phyloP scores from a whole-genome alignment of 2,797 vertebrate species.

The Acanthurus lineatus region DNA sequence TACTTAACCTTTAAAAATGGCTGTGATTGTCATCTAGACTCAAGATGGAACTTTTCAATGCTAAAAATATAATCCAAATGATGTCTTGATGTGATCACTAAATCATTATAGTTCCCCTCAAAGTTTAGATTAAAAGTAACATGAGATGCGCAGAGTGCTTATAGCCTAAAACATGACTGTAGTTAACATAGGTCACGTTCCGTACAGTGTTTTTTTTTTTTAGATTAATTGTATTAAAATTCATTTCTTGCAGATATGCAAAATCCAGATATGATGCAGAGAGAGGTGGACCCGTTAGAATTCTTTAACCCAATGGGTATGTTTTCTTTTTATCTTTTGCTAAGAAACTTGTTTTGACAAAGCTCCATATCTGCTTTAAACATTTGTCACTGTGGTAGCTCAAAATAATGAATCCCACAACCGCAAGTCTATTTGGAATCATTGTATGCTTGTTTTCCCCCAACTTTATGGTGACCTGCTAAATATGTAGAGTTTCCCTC shows the following conservation, averaged over 20 bases:
- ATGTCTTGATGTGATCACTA: neutral
- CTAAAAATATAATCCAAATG: neutral
- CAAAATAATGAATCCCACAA: neutral
- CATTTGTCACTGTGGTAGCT: neutral
- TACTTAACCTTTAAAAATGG: neutral
- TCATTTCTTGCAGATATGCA: slow-evolving; percentile 45
- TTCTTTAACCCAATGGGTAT: slow-evolving; percentile 23
- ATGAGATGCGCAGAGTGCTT: neutral
- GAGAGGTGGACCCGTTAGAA: slow-evolving; percentile 13
- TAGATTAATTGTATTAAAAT: neutral
- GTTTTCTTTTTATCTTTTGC: neutral
- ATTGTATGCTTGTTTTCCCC: neutral
- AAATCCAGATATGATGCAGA: slow-evolving; percentile 38
- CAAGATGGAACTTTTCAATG: neutral
- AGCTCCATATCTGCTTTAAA: neutral
- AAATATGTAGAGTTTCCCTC: neutral
- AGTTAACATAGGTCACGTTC: neutral
- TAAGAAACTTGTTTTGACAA: neutral
- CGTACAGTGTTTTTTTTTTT: neutral
- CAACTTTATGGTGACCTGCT: neutral
- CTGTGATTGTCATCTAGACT: neutral
- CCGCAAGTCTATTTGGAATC: neutral
- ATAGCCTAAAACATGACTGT: neutral
- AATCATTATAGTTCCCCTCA: neutral
- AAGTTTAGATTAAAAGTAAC: neutral